Evolutionary conservation across 2,113 vertebrate genomes (phyloP).

Genomic region (Numenius arquata): DNA sequence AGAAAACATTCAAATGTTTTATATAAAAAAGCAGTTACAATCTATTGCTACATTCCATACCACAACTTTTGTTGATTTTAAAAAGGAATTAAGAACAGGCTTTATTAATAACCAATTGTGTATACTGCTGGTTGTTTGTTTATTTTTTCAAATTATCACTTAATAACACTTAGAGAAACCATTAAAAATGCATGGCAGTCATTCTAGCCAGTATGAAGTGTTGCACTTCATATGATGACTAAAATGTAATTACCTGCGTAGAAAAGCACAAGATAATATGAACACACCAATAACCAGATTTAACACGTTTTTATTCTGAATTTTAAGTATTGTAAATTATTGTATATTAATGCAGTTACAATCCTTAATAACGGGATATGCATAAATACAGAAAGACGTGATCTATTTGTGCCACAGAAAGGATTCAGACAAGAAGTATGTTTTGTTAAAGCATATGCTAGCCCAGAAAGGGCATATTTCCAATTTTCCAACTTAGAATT

Average conservation of each 20-base stretch:
- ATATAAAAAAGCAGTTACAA: not conserved
- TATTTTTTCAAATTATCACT: conserved; percentile 42
- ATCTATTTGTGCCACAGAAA: not conserved
- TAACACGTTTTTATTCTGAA: not conserved
- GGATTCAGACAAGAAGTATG: not conserved
- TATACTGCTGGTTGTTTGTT: not conserved
- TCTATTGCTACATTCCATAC: not conserved
- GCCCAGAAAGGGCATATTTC: not conserved
- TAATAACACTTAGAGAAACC: conserved; percentile 39
- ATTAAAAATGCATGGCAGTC: conserved; percentile 50
- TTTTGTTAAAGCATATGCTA: not conserved
- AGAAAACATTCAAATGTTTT: not conserved
- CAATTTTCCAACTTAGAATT: not conserved
- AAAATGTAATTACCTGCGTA: conserved; percentile 58
- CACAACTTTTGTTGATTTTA: not conserved
- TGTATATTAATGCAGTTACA: not conserved
- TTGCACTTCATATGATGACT: conserved; percentile 52
- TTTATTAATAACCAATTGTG: conserved; percentile 19
- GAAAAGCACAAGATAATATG: conserved; percentile 31
- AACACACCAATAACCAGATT: not conserved
- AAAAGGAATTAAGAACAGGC: not conserved
- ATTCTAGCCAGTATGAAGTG: conserved; percentile 43
- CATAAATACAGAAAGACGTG: not conserved
- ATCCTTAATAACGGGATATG: not conserved
- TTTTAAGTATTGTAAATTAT: not conserved